Conservation (phyloP, 2,888 invertebrate genomes). For the Vannuccia rotundouncinata region DNA sequence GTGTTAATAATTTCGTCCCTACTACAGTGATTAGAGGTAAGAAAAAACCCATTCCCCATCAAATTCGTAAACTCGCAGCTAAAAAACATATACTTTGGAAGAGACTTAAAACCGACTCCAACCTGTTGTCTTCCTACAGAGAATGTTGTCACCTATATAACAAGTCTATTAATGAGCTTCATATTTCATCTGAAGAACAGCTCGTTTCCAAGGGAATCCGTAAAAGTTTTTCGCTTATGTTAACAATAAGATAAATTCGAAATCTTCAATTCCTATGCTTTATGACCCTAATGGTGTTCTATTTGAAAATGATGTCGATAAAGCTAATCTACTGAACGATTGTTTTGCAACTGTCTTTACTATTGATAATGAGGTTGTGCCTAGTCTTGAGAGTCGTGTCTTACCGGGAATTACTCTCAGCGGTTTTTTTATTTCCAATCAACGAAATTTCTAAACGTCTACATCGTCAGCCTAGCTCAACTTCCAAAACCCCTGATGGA, state of each 20-base stretch:
- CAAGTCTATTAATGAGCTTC: slow-evolving; percentile 25
- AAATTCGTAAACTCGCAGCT: slow-evolving; percentile 14
- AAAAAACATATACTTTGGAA: slow-evolving; percentile 21
- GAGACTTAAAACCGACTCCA: slow-evolving; percentile 15
- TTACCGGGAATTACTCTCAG: neutral
- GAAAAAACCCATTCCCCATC: slow-evolving; percentile 21
- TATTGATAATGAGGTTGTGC: slow-evolving; percentile 22
- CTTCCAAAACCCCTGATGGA: neutral
- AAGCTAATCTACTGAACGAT: slow-evolving; percentile 27
- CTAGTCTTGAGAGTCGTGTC: slow-evolving; percentile 15
- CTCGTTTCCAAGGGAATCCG: slow-evolving; percentile 17
- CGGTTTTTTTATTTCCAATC: neutral
- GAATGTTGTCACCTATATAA: slow-evolving; percentile 18
- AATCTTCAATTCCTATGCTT: slow-evolving; percentile 10
- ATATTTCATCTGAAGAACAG: slow-evolving; percentile 13
- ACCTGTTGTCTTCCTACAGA: slow-evolving; percentile 17
- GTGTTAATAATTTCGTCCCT: slow-evolving; percentile 24
- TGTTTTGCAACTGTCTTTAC: slow-evolving; percentile 21
- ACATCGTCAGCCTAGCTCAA: neutral
- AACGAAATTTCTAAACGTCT: neutral
- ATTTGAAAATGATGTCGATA: slow-evolving; percentile 9
- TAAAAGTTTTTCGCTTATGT: slow-evolving; percentile 29
- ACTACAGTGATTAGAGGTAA: slow-evolving; percentile 23
- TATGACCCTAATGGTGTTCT: slow-evolving; percentile 1
- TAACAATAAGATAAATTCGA: slow-evolving; percentile 6